A percentile compares a stretch with the other conserved stretches of the same genome.
These are phyloP conservation scores for Poeciliopsis paucimaculata DNA, from an alignment of 2,797 vertebrate genomes.

Conservation along the genomic window DNA sequence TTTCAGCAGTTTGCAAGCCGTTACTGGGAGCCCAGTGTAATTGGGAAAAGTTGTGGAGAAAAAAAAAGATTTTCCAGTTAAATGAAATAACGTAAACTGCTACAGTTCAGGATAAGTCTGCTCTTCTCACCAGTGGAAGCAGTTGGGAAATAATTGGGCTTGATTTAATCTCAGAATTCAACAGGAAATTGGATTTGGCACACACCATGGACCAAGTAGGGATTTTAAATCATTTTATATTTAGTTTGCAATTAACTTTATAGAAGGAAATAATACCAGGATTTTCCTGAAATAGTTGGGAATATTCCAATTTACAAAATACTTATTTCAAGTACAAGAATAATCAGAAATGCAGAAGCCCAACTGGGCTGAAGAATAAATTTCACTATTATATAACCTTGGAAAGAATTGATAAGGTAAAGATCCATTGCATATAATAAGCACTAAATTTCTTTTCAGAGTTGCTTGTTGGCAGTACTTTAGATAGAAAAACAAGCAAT, in stretches of 20 bases:
- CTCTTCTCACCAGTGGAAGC: not conserved
- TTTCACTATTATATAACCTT: not conserved
- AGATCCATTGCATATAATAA: not conserved
- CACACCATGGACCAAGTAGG: not conserved
- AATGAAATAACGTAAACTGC: not conserved
- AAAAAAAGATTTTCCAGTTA: not conserved
- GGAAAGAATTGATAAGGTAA: not conserved
- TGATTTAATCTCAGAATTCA: not conserved
- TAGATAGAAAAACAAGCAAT: slow-evolving; percentile 1
- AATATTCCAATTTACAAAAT: not conserved
- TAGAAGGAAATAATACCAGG: not conserved
- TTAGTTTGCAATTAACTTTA: not conserved
- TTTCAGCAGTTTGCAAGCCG: not conserved
- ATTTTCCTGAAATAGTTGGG: not conserved
- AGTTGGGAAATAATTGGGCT: not conserved
- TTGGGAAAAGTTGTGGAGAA: not conserved
- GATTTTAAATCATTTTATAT: not conserved
- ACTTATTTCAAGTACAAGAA: not conserved
- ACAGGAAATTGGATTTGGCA: not conserved
- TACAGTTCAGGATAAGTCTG: not conserved
- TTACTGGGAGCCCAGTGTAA: not conserved
- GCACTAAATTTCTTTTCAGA: not conserved
- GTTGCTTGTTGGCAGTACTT: not conserved
- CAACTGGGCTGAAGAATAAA: not conserved
- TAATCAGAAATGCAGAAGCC: not conserved